A percentile compares a stretch with the other conserved stretches of the same genome.
Evolutionary conservation across 2,888 invertebrate species (phyloP).

Genomic region (Liodrosophila aerea): DNA sequence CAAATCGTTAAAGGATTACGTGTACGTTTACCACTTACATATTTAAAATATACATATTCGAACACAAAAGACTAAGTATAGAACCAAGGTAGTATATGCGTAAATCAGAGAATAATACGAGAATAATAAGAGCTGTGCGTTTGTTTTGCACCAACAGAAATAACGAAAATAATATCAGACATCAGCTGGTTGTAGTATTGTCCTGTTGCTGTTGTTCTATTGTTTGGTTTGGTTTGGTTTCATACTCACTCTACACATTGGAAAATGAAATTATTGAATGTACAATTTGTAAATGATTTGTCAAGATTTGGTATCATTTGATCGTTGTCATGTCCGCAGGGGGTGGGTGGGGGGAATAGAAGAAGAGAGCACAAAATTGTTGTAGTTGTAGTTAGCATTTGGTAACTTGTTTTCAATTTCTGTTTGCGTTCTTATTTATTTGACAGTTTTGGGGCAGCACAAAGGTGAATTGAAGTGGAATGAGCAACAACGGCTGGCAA

Average conservation of each 20-base stretch:
- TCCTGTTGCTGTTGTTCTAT: conserved; percentile 23
- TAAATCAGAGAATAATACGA: conserved; percentile 4
- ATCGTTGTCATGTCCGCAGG: conserved; percentile 25
- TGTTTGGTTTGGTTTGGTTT: conserved; percentile 28
- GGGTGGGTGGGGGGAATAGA: conserved; percentile 38
- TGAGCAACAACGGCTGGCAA: conserved; percentile 42
- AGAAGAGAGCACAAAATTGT: conserved; percentile 72
- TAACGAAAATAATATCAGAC: conserved; percentile 7
- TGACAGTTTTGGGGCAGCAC: conserved; percentile 47
- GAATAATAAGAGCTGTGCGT: conserved; percentile 37
- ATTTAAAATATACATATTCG: conserved; percentile 2
- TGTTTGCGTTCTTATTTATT: conserved; percentile 34
- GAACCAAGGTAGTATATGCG: conserved; percentile 7
- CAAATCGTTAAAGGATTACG: conserved; percentile 19
- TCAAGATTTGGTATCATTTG: conserved; percentile 34
- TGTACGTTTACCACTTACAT: conserved; percentile 25
- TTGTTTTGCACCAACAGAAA: conserved; percentile 15
- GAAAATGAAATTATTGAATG: conserved; percentile 49
- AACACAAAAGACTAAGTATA: conserved; percentile 1
- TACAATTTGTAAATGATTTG: conserved; percentile 67
- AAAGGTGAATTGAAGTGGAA: conserved; percentile 51
- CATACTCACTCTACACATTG: conserved; percentile 80
- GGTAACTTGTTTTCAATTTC: conserved; percentile 20
- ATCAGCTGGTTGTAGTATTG: conserved; percentile 13
- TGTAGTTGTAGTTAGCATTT: conserved; percentile 73